Base-by-base conservation (phyloP, 2,797 vertebrate species). In the Balearica regulorum region DNA sequence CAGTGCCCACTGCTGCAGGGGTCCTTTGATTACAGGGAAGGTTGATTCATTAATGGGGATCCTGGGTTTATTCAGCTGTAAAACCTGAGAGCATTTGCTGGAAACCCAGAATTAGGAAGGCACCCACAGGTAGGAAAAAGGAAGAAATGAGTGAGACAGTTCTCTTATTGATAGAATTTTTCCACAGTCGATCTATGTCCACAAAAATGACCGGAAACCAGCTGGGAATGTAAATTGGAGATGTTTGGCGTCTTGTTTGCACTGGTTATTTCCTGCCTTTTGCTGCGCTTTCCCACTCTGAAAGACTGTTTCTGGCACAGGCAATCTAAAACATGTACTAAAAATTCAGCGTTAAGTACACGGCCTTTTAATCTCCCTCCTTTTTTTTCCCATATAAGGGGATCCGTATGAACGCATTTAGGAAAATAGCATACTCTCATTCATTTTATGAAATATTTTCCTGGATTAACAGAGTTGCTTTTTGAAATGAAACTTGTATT, bases 181-280 rank as follows among this genome's bases (percentile, higher is more conserved):
- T 94, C 77, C 60, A 26, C 51, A 39, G 48, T 29, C 90, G 66
- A 87, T 70, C 58, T 82, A 22, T 29, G 49, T 70, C 88, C 26
- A 44, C 55, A 87, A 76, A 96, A 95, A 96, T 64, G 39, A 24
- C 89, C 55, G 78, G 96, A 97, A 96, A 87, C 10, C 92, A 95
- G 75, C 91, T 96, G 93, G 83, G 60, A 60, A 95, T n/a, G 70
- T 92, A 73, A 95, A 84, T 16, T 87, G 35, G 93, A 94, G 71
- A 39, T 28, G 77, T 72, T 82, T 79, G 89, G 62, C 1, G 0
- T 79, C 64, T 73, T 87, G 88, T 96, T 91, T 93, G 65, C 61
- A 5, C 64, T 77, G 85, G 70, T 57, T 89, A 41, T 96, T 94
- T 97, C 95, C 96, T 97, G 90, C n/a, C 46, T 87, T 93, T 87